These are phyloP conservation scores for Styela plicata DNA, from an alignment of 23 tunicate genomes.

Conservation along the genomic window DNA sequence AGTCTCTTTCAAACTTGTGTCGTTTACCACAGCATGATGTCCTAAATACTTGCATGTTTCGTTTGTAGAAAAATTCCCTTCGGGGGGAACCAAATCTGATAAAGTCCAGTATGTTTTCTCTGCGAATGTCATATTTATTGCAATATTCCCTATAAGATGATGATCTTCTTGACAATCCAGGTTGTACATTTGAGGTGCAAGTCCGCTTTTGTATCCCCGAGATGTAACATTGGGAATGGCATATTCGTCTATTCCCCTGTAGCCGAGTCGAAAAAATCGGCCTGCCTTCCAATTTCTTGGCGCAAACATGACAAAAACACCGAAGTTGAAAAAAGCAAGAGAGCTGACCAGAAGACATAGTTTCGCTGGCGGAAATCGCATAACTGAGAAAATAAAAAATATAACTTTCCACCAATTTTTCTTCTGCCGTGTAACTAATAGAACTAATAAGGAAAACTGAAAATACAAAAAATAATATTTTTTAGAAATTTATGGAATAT, in stretches of 20 bases:
- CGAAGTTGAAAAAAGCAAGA: not conserved
- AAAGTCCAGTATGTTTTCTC: not conserved
- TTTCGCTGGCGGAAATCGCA: not conserved
- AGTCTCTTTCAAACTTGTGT: not conserved
- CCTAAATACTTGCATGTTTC: conserved; percentile 10
- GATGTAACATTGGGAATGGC: not conserved
- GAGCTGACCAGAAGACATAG: not conserved
- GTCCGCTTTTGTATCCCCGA: not conserved
- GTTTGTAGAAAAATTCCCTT: not conserved
- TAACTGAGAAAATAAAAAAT: not conserved
- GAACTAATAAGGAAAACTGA: too few relatives aligned
- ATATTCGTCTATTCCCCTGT: not conserved
- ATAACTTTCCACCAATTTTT: too few relatives aligned
- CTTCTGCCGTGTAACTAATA: too few relatives aligned
- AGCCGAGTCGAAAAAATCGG: not conserved
- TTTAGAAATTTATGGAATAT: too few relatives aligned
- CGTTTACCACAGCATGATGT: not conserved
- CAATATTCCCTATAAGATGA: not conserved
- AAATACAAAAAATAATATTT: too few relatives aligned
- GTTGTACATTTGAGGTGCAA: not conserved
- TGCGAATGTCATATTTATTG: not conserved
- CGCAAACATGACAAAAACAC: not conserved
- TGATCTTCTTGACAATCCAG: not conserved
- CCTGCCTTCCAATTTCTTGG: not conserved
- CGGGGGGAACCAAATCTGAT: not conserved